These are phyloP conservation scores for Mayetiola destructor DNA, from an alignment of 2,888 invertebrate genomes.

Conservation along the genomic window DNA sequence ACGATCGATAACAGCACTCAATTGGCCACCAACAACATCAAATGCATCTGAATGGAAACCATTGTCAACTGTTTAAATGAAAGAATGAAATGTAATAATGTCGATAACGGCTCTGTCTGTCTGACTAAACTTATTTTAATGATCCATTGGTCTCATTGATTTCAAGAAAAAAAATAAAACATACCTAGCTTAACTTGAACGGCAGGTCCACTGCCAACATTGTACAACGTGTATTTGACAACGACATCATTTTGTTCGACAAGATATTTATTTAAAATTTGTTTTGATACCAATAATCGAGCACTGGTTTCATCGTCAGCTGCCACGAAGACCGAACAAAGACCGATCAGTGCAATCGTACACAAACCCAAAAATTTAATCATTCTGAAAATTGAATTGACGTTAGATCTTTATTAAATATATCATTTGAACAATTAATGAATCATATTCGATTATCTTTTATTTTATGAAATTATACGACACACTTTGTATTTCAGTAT, in stretches of 20 bases:
- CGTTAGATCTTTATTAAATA: not conserved
- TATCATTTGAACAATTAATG: too few relatives aligned
- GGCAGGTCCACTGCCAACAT: constrained; percentile 84
- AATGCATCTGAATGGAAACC: constrained; percentile 90
- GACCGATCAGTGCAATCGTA: not conserved
- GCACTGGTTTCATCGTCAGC: constrained; percentile 57
- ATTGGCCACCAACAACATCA: constrained; percentile 73
- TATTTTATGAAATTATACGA: too few relatives aligned
- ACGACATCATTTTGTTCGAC: constrained; percentile 94
- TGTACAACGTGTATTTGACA: constrained; percentile 86
- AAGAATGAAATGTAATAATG: not conserved
- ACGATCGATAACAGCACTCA: constrained; percentile 68
- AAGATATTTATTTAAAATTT: constrained; percentile 86
- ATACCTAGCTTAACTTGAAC: constrained; percentile 59
- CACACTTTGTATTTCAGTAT: too few relatives aligned
- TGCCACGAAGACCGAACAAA: not conserved
- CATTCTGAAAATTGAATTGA: not conserved
- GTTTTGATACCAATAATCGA: constrained; percentile 77
- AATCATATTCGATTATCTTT: too few relatives aligned
- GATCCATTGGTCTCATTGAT: not conserved
- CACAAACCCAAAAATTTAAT: not conserved
- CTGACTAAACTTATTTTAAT: not conserved
- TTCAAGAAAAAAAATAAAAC: not conserved
- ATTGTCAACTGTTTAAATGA: constrained; percentile 46
- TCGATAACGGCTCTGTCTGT: not conserved